Base-by-base conservation (phyloP, 1,140 invertebrate species). In the Pissodes strobi region DNA sequence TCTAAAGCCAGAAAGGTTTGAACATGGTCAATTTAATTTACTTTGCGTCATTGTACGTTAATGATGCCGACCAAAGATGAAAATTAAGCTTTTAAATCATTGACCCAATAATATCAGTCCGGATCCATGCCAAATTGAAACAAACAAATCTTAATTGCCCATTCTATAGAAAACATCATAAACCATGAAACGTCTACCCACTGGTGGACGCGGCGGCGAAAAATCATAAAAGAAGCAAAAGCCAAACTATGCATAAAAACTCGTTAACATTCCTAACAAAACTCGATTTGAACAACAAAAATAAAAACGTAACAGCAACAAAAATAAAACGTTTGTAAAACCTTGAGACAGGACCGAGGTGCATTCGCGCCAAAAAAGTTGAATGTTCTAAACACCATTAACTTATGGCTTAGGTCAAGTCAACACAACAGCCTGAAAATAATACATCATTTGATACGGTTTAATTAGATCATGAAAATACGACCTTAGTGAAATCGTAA, bases 231-330 rank as follows among this genome's bases (percentile, higher is more conserved):
- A 45, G 22, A 13, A 45, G 13, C 38, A 45, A 43, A 57, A 57
- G 55, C 38, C 55, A 57, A 53, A 57, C 55, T 57, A 57, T 43
- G 55, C 55, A 57, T 45, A 57, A 57, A 61, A 51, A 61, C 25
- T 61, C 58, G 58, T 61, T 61, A 61, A 61, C 58, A 61, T 61
- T 51, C 58, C 48, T 34, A 48, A 48, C 46, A 48, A 51, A 51
- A 61, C 27, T 61, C 22, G 55, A 57, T 61, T 61, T 61, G 43
- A 61, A 41, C 58, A 51, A 48, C 15, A 59, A 34, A 59, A 49
- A 49, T 13, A 27, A 48, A 59, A 59, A 59, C 9, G 27, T 18
- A 57, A 57, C 55, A 57, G 55, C 41, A 57, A 43, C 55, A 25
- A 57, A 57, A 57, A 45, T 57, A 57, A 57, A 56, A 49, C 46